Evolutionary conservation across 1,140 invertebrate species (phyloP).

Genomic region (Coptotermes formosanus): DNA sequence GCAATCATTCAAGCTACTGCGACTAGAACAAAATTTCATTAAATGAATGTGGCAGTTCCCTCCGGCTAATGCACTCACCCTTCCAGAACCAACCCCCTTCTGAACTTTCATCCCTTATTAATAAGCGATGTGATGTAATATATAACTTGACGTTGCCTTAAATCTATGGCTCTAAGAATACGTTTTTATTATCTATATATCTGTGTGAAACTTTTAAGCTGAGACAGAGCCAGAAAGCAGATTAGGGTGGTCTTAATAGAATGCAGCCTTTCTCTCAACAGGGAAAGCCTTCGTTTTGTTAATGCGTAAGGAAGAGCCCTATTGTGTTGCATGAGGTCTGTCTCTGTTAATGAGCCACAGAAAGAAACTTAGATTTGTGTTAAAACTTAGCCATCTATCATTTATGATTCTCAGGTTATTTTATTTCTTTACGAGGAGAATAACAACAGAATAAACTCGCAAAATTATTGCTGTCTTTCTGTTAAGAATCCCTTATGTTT

Average conservation of each 20-base stretch:
- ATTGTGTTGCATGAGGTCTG: no score
- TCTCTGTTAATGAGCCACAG: no score
- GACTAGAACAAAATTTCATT: background rate
- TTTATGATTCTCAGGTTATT: no score
- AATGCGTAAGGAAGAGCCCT: background rate
- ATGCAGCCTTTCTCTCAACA: background rate
- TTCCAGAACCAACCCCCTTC: background rate
- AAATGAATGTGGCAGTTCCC: constrained; percentile 11
- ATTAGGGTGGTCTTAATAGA: background rate
- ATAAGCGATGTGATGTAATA: background rate
- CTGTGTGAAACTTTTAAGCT: background rate
- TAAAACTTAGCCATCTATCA: no score
- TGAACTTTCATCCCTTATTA: background rate
- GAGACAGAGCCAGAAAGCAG: background rate
- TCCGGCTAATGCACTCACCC: background rate
- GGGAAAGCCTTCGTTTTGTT: background rate
- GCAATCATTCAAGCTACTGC: background rate
- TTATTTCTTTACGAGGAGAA: no score
- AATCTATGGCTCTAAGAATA: background rate
- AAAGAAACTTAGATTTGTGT: no score
- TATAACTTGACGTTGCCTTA: background rate
- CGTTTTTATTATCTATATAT: background rate
- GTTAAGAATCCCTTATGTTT: no score
- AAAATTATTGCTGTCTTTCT: no score
- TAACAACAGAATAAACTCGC: no score